Percentiles rank a stretch among this genome's conserved stretches.
Evolutionary conservation across 2,797 vertebrate genomes (phyloP).

Genomic region (Yasuhikotakia modesta): DNA sequence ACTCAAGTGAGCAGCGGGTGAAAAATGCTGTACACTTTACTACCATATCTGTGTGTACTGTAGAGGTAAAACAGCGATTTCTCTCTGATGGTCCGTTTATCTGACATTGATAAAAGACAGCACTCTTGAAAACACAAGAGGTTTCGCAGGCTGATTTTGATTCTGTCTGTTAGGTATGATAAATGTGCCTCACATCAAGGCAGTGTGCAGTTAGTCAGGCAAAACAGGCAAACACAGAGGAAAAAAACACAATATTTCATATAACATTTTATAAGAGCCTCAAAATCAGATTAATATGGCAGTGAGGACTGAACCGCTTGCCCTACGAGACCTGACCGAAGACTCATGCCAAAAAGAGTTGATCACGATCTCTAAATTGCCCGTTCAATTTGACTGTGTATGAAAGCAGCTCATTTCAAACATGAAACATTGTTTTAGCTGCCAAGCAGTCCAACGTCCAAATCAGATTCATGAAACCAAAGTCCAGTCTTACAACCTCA

Average conservation of each 20-base stretch:
- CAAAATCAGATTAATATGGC: not conserved
- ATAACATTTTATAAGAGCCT: not conserved
- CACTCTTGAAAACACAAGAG: not conserved
- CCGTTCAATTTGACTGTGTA: not conserved
- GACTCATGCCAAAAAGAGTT: not conserved
- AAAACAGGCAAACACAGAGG: not conserved
- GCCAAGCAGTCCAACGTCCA: not conserved
- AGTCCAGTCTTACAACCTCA: slow-evolving; percentile 59
- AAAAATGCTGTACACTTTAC: not conserved
- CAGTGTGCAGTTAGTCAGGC: not conserved
- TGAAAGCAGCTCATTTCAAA: not conserved
- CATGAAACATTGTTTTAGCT: not conserved
- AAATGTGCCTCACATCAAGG: not conserved
- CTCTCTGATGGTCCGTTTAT: not conserved
- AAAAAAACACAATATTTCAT: not conserved
- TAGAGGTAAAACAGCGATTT: not conserved
- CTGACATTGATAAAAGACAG: not conserved
- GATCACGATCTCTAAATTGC: not conserved
- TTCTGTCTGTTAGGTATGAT: not conserved
- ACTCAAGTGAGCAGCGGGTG: not conserved
- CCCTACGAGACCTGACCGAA: not conserved
- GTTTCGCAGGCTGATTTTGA: not conserved
- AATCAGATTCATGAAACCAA: slow-evolving; percentile 39
- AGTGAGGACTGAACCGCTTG: not conserved
- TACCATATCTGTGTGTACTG: not conserved